These are phyloP conservation scores for Synergus laeviventris DNA, from an alignment of 2,888 invertebrate species.

Conservation along the genomic window DNA sequence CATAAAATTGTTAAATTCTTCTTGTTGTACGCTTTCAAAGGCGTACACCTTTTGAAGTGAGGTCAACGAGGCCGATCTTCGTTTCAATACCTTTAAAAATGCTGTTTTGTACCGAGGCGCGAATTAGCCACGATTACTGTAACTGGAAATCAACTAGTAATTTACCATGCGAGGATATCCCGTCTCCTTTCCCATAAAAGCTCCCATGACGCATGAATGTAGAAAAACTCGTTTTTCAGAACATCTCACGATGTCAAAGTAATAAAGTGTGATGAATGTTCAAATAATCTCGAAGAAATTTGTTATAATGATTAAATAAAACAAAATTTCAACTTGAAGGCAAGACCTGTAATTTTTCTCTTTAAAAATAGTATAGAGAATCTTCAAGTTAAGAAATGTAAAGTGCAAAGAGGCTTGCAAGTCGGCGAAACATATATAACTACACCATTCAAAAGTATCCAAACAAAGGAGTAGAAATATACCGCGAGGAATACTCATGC, in stretches of 20 bases:
- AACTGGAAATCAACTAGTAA: slow-evolving; percentile 27
- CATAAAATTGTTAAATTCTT: not conserved
- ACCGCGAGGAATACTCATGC: slow-evolving; percentile 13
- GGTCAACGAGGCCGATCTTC: slow-evolving; percentile 12
- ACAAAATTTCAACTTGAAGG: not conserved
- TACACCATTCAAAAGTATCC: slow-evolving; percentile 22
- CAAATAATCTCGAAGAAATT: not conserved
- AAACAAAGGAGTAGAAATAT: slow-evolving; percentile 36
- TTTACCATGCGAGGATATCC: not conserved
- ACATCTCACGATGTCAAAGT: not conserved
- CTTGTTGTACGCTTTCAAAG: not conserved
- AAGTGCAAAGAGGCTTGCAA: slow-evolving; percentile 30
- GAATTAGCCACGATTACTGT: slow-evolving; percentile 25
- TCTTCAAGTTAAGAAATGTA: slow-evolving; percentile 17
- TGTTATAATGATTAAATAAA: not conserved
- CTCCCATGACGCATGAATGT: not conserved
- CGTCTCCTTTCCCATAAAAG: slow-evolving; percentile 16
- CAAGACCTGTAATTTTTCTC: not conserved
- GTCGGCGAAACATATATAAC: slow-evolving; percentile 16
- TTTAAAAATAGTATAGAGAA: slow-evolving; percentile 5
- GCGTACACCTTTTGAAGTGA: slow-evolving; percentile 11
- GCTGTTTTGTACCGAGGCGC: not conserved
- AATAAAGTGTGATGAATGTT: not conserved
- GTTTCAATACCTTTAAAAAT: slow-evolving; percentile 16
- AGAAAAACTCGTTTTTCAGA: slow-evolving; percentile 2